Conservation (phyloP, 2,888 invertebrate genomes). For the Patella depressa region DNA sequence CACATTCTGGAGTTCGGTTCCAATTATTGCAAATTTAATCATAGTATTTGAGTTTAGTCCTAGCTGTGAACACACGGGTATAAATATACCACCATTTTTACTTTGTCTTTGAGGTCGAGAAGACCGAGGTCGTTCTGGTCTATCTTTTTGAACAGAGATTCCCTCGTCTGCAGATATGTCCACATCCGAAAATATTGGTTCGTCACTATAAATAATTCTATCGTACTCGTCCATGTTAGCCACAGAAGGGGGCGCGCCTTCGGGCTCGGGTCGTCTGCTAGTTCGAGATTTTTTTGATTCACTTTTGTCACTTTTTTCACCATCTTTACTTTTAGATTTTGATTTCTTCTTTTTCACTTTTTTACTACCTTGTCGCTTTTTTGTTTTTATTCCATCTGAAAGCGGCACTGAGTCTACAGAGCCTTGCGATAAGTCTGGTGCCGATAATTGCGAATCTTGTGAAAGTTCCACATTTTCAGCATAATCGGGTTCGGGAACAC, state of each 20-base stretch:
- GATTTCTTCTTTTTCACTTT: conserved; percentile 38
- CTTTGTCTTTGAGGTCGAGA: conserved; percentile 23
- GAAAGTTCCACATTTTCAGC: conserved; percentile 38
- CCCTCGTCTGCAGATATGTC: conserved; percentile 46
- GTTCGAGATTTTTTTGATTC: conserved; percentile 39
- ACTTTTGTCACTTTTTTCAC: conserved; percentile 34
- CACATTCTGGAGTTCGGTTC: conserved; percentile 97
- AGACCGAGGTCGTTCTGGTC: conserved; percentile 13
- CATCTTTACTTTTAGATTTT: conserved; percentile 27
- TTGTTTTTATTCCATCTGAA: conserved; percentile 29
- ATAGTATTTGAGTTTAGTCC: conserved; percentile 89
- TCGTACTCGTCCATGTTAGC: conserved; percentile 57
- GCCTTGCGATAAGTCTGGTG: conserved; percentile 33
- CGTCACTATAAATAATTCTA: conserved; percentile 60
- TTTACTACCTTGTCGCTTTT: conserved; percentile 40
- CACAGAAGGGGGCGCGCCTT: conserved; percentile 52
- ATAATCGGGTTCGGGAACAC: conserved; percentile 32
- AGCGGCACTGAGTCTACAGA: conserved; percentile 31
- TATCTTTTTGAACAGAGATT: conserved; percentile 14
- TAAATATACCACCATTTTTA: conserved; percentile 41
- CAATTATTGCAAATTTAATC: conserved; percentile 97
- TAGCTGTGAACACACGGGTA: conserved; percentile 47
- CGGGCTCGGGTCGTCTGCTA: conserved; percentile 63
- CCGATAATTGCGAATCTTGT: conserved; percentile 40
- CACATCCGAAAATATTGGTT: conserved; percentile 64